Evolutionary conservation across 2,888 invertebrate species (phyloP).

Genomic region (Patella caerulea): DNA sequence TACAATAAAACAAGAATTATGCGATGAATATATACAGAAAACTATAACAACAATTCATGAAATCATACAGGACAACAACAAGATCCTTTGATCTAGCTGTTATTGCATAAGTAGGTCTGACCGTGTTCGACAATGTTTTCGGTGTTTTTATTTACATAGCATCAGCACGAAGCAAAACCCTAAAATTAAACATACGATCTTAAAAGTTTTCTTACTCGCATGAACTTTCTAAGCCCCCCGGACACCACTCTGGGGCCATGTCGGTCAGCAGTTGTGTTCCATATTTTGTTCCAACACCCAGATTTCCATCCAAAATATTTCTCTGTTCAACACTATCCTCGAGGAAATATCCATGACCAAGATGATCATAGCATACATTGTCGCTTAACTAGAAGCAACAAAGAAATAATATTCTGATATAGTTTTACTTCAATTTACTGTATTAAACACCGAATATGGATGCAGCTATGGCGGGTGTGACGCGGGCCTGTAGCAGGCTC

Average conservation of each 20-base stretch:
- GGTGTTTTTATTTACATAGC: background rate
- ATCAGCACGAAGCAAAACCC: background rate
- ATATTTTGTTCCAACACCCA: conserved; percentile 41
- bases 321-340: conserved; percentile 63
- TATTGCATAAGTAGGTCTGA: too few relatives aligned
- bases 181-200: background rate
- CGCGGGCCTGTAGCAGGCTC: too few relatives aligned
- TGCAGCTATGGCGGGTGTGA: too few relatives aligned
- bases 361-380: conserved; percentile 58
- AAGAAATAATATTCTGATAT: background rate
- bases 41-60: too few relatives aligned
- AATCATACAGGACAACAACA: too few relatives aligned
- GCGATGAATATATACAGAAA: too few relatives aligned
- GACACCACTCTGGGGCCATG: conserved; percentile 26
- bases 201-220: conserved; percentile 15
- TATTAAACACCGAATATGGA: too few relatives aligned
- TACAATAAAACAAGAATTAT: too few relatives aligned
- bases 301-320: conserved; percentile 49
- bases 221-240: conserved; percentile 21
- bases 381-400: conserved; percentile 45
- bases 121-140: background rate
- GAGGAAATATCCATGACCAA: conserved; percentile 64
- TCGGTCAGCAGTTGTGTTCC: conserved; percentile 40
- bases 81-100: too few relatives aligned
- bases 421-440: too few relatives aligned